Evolutionary conservation across 2,113 vertebrate species (phyloP).

Genomic region (Nansenia antarctica): DNA sequence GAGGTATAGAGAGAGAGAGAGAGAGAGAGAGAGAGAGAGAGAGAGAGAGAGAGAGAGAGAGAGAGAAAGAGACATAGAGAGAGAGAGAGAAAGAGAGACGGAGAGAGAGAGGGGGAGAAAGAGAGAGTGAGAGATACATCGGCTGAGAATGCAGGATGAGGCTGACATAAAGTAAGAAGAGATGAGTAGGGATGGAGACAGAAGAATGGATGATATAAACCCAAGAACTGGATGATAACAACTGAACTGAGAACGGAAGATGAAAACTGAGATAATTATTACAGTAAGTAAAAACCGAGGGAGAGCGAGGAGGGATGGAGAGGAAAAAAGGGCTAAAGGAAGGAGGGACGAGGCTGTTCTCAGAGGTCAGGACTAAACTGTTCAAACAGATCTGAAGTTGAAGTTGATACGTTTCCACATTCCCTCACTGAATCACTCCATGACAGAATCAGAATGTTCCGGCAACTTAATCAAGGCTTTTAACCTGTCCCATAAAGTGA

Average conservation of each 20-base stretch:
- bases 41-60: background rate
- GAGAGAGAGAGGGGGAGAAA: background rate
- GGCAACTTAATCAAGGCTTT: background rate
- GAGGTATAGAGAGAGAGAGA: slow-evolving; percentile 14
- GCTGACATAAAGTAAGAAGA: no score
- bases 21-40: slow-evolving; percentile 10
- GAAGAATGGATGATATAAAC: no score
- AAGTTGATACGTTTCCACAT: background rate
- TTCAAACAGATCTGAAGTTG: background rate
- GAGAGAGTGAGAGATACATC: background rate
- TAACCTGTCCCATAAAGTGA: background rate
- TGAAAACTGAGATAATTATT: no score
- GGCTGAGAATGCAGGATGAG: no score
- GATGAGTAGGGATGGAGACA: no score
- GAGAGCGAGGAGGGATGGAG: no score
- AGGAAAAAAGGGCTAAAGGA: no score
- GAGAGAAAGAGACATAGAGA: slow-evolving; percentile 15
- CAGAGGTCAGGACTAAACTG: background rate
- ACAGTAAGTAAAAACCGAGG: no score
- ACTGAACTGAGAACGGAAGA: no score
- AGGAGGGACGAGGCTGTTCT: background rate
- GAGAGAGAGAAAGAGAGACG: slow-evolving; percentile 2
- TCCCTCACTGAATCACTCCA: background rate
- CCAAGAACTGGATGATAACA: no score
- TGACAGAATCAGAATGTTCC: background rate